Base-by-base conservation (phyloP, 2,113 vertebrate species). In the Amphilophus citrinellus region DNA sequence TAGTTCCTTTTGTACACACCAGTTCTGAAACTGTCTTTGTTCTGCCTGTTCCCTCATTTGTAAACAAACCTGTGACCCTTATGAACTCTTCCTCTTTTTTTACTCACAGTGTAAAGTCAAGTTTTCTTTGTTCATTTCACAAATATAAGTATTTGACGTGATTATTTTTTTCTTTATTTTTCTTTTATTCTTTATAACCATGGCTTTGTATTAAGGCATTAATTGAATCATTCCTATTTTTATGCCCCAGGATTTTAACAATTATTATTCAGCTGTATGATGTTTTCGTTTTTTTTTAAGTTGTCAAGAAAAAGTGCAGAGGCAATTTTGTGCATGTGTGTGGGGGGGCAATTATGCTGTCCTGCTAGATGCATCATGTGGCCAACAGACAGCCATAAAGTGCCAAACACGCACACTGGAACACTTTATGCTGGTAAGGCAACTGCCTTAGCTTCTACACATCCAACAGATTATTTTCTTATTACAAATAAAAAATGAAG, bases 151-250 rank as follows among this genome's bases (percentile, higher is more conserved):
- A 27, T 86, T 18, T 66, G 75, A 84, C 60, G 35, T 22, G 39
- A 15, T 62, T 60, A 2, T 60, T 30, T 27, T 61, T 62, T 47
- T 7, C 57, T 58, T 47, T 10, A 8, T 22, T 39, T n/a, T 68
- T 22, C 10, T 32, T 68, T 66, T 44, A 24, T 37, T 30, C 58
- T 65, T 79, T 77, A 84, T 32, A 58, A 47, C 7, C 7, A 5
- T 56, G 56, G 3, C 53, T 87, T 86, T 83, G 50, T 82, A 77
- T 77, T 61, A 57, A 24, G 68, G 15, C 62, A 77, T 63, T 37
- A 77, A 86, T 80, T 39, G 50, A 85, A 87, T 68, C 1, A 47
- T 80, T 87, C 76, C 24, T 77, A 65, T 39, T 88, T 90, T 78
- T 82, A 37, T 2, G 20, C 37, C 50, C 24, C 22, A 39, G 60